phyloP scores from a whole-genome alignment of 2,113 vertebrate genomes.

The Amphiprion ocellaris region DNA sequence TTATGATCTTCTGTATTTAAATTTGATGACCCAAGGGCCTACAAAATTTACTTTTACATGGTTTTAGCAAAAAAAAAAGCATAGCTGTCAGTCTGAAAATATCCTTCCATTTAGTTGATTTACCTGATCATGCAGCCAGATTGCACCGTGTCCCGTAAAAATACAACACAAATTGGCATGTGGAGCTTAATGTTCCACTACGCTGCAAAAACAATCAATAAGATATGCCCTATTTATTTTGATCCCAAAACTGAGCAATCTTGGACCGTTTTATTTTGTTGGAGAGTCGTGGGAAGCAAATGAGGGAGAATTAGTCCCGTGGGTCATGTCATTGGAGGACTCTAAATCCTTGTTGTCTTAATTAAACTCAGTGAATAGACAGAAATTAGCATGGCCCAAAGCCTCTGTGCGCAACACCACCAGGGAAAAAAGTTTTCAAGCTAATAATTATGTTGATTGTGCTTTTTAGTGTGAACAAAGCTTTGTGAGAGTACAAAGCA shows the following conservation, averaged over 20 bases:
- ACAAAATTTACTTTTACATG: conserved; percentile 38
- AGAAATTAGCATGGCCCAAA: conserved; percentile 54
- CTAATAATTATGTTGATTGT: conserved; percentile 69
- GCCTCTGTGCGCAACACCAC: conserved; percentile 46
- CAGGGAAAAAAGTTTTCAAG: conserved; percentile 60
- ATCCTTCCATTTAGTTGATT: conserved; percentile 17
- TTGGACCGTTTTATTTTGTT: conserved; percentile 54
- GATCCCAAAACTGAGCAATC: conserved; percentile 34
- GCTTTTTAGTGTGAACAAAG: conserved; percentile 47
- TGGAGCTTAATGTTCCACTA: conserved; percentile 20
- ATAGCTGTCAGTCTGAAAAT: conserved; percentile 27
- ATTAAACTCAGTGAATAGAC: conserved; percentile 71
- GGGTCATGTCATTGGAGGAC: conserved; percentile 62
- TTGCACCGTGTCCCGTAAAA: conserved; percentile 3
- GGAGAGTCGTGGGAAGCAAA: conserved; percentile 48
- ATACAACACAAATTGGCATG: conserved; percentile 26
- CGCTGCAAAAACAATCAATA: conserved; percentile 36
- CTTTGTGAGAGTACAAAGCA: conserved; percentile 46
- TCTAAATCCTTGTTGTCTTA: conserved; percentile 78
- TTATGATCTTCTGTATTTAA: conserved; percentile 15
- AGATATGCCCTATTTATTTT: conserved; percentile 37
- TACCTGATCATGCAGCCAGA: neutral
- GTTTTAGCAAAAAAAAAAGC: conserved; percentile 1
- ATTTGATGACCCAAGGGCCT: conserved; percentile 26
- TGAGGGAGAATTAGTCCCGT: conserved; percentile 59